Percentiles rank a stretch among this genome's conserved stretches.
Conservation (phyloP, 2,888 invertebrate species). For the Drosophila meridiana region DNA sequence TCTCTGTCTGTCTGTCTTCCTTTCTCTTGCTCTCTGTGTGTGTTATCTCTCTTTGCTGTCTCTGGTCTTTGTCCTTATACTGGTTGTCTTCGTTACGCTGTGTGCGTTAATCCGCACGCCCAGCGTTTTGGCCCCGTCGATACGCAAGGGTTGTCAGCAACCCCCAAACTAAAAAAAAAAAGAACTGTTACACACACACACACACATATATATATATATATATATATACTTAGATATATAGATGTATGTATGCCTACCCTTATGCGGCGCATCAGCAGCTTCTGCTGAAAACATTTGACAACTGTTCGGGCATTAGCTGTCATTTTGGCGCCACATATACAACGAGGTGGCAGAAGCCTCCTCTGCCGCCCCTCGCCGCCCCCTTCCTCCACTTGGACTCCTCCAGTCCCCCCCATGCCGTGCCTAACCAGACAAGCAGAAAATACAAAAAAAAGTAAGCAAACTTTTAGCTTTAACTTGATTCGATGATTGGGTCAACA, state of each 20-base stretch:
- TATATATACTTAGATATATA: not conserved
- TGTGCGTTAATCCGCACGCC: conserved; percentile 70
- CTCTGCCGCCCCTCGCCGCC: not conserved
- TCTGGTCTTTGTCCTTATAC: conserved; percentile 4
- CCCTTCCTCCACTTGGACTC: not conserved
- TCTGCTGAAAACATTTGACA: conserved; percentile 45
- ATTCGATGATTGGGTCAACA: conserved; percentile 54
- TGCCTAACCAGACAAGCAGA: conserved; percentile 1
- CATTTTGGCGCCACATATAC: conserved; percentile 54
- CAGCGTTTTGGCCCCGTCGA: conserved; percentile 52
- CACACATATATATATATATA: not conserved
- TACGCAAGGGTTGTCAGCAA: conserved; percentile 65
- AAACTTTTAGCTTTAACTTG: conserved; percentile 44
- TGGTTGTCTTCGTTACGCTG: conserved; percentile 44
- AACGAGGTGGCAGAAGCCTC: conserved; percentile 8
- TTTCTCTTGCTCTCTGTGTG: not conserved
- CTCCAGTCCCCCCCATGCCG: too few relatives aligned
- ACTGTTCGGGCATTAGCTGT: conserved; percentile 58
- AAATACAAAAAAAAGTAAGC: conserved; percentile 3
- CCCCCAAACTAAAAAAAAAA: conserved; percentile 23
- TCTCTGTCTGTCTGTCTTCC: not conserved
- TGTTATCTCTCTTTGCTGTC: conserved; percentile 8
- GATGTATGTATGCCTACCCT: conserved; percentile 21
- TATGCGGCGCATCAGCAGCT: conserved; percentile 11
- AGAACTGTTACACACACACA: conserved; percentile 1